Evolutionary conservation across 1,140 invertebrate species (phyloP), one percentile per base, ranked within the genome.

Genomic region (Drosophila tsacasi): DNA sequence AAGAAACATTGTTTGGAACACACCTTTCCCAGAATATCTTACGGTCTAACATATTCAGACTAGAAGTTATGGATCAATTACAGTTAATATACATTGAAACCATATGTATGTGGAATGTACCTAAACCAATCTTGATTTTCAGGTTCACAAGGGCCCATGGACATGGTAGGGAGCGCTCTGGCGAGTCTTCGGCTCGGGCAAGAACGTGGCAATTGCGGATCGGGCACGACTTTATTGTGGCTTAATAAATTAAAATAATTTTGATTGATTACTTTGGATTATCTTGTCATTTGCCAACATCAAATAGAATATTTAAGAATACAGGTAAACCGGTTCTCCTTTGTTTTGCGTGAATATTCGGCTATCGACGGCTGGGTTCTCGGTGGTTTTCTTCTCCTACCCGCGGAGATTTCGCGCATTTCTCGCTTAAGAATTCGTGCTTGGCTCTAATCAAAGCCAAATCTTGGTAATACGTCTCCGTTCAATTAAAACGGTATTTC

Each of bases 221-320:
- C 72, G 86, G 72, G 80, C 85, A 90, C 79, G 86, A 91, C 69
- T 92, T 84, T 83, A 80, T 87, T 92, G 86, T 91, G 86, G 81
- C 73, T 92, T 83, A 91, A 91, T 85, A 92, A 92, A 92, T 92
- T 92, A 89, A 92, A 92, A 92, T 92, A 92, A 92, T 92, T 92
- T 92, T 92, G 91, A 92, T 92, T 92, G 91, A 92, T 92, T 92
- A 92, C 91, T 92, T 92, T 92, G 91, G 82, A 92, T 92, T 92
- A 92, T 92, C 91, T 92, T 92, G 91, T 92, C 91, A 92, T 92
- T 92, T 92, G 91, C 79, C 87, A 92, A 84, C 91, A 91, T 92
- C 91, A 91, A 92, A 92, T 92, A 92, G 79, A 92, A 92, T 92
- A 92, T 92, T 92, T 92, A 92, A 85, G 87, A 86, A 91, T 76